Conservation (phyloP, 1,140 invertebrate genomes). For the Leptinotarsa undecemlineata region DNA sequence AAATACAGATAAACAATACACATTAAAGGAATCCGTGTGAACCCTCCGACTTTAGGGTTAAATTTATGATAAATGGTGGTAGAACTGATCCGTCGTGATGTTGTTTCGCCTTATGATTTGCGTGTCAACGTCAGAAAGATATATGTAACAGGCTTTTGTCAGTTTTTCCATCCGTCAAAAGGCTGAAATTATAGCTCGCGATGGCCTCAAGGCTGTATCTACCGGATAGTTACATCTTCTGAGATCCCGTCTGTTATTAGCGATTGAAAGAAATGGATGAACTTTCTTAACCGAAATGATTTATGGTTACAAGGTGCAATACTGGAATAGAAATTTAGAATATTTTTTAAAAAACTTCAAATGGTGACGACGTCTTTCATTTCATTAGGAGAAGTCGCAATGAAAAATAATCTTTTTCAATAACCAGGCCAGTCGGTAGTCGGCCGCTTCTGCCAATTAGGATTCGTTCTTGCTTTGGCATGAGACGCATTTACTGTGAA, state of each 20-base stretch:
- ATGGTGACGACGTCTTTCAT: too few relatives aligned
- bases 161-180: constrained; percentile 22
- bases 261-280: constrained; percentile 19
- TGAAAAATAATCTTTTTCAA: too few relatives aligned
- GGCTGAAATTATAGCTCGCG: constrained; percentile 36
- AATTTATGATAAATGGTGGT: constrained; percentile 21
- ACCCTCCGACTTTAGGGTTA: constrained; percentile 27
- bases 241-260: constrained; percentile 12
- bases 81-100: constrained; percentile 4
- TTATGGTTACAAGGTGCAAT: not conserved
- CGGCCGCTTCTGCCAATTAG: too few relatives aligned
- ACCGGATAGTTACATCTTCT: constrained; percentile 37
- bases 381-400: too few relatives aligned
- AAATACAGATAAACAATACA: constrained; percentile 45
- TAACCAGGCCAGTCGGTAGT: too few relatives aligned
- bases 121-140: constrained; percentile 42
- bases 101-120: constrained; percentile 37
- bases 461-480: too few relatives aligned
- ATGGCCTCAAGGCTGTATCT: constrained; percentile 28
- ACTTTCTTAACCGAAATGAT: not conserved
- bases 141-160: constrained; percentile 27
- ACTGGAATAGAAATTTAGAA: not conserved
- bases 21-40: constrained; percentile 41
- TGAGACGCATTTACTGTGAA: too few relatives aligned
- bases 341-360: too few relatives aligned